phyloP scores from a whole-genome alignment of 92 coral and sea anemone species.

The Nematostella vectensis region DNA sequence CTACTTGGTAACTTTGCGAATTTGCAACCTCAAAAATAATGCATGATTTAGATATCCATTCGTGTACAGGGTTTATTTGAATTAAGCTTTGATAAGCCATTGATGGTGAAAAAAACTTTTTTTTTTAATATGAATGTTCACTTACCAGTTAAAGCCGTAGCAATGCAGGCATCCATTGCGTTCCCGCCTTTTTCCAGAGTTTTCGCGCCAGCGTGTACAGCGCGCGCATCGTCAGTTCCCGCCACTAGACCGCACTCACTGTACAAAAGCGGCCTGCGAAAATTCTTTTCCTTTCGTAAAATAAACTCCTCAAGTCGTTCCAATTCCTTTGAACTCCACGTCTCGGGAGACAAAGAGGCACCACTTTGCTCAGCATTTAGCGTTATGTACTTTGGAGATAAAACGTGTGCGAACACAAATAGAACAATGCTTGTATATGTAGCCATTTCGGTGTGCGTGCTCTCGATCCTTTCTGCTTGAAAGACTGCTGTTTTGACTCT shows the following conservation, averaged over 20 bases:
- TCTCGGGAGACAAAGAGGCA: conserved; percentile 72
- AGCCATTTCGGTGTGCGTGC: neutral
- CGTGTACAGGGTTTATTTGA: too few species aligned
- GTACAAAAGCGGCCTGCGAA: conserved; percentile 80
- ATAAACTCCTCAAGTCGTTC: conserved; percentile 53
- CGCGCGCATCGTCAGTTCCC: conserved; percentile 64
- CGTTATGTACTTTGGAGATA: too few species aligned
- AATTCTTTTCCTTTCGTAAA: conserved; percentile 25
- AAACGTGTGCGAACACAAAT: too few species aligned
- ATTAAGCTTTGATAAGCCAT: too few species aligned
- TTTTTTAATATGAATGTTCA: too few species aligned
- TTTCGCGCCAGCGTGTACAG: conserved; percentile 80
- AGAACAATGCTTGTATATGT: neutral
- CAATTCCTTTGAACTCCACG: conserved; percentile 58
- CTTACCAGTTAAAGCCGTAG: conserved; percentile 90
- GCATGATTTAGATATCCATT: too few species aligned
- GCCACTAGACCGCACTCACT: conserved; percentile 79
- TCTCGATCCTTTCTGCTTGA: neutral
- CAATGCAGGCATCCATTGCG: conserved; percentile 90
- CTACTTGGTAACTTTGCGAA: too few species aligned
- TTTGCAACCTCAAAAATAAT: too few species aligned
- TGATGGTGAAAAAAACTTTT: too few species aligned
- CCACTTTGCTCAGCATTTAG: neutral
- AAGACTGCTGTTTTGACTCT: neutral
- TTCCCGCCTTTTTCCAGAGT: conserved; percentile 86